These are phyloP conservation scores for Xestia sexstrigata DNA, from an alignment of 2,888 invertebrate genomes.

Conservation along the genomic window DNA sequence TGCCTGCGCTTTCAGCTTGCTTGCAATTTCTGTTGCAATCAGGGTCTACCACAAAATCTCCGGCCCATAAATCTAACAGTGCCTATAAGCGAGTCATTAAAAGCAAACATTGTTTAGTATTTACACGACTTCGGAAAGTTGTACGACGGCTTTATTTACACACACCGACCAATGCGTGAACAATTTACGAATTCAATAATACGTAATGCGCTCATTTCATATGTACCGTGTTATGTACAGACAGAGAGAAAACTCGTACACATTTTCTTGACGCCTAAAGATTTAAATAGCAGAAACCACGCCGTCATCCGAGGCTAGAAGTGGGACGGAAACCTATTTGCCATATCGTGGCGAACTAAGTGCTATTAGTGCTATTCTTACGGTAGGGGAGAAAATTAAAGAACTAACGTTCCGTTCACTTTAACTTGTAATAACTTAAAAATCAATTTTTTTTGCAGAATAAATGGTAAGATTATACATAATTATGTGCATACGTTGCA, in stretches of 20 bases:
- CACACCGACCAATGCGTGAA: constrained; percentile 31
- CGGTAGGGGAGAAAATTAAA: constrained; percentile 65
- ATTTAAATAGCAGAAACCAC: constrained; percentile 62
- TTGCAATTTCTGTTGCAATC: constrained; percentile 38
- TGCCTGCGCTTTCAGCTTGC: constrained; percentile 23
- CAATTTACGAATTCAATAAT: constrained; percentile 49
- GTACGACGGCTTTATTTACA: constrained; percentile 49
- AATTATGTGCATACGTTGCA: too few species aligned
- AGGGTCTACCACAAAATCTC: constrained; percentile 16
- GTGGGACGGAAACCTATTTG: constrained; percentile 73
- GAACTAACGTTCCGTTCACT: constrained; percentile 59
- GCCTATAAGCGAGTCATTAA: constrained; percentile 25
- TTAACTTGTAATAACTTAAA: constrained; percentile 46
- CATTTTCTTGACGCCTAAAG: constrained; percentile 46
- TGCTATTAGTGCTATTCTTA: constrained; percentile 72
- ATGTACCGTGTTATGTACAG: constrained; percentile 23
- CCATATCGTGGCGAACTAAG: constrained; percentile 67
- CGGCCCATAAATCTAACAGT: constrained; percentile 28
- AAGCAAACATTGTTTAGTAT: constrained; percentile 46
- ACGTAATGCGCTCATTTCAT: constrained; percentile 39
- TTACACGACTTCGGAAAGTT: constrained; percentile 47
- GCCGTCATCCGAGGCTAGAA: constrained; percentile 56
- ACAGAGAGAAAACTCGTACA: constrained; percentile 41
- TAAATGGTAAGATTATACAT: constrained; percentile 12
- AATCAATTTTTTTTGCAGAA: constrained; percentile 23